Base-by-base conservation (phyloP, 2,888 invertebrate species). In the Drosophila hamatofila region DNA sequence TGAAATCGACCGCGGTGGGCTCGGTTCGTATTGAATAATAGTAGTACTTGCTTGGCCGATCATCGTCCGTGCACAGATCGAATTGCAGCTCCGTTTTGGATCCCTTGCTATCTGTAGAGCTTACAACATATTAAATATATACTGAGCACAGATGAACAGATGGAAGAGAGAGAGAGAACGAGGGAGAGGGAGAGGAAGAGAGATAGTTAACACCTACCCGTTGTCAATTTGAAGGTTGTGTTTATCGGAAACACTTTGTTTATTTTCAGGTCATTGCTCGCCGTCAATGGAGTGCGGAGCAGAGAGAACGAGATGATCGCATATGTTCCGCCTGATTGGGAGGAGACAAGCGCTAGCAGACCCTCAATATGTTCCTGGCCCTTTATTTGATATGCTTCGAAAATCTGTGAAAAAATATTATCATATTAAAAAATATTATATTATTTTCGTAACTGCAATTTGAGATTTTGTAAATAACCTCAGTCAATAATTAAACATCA, bases 211-310 rank as follows among this genome's bases (percentile, higher is more conserved):
- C 2, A 56, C 94, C 93, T 94, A 92, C 90, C 95, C 88, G 96
- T 95, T 91, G 95, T 95, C 93, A 96, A 96, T 92, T 95, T 95
- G 92, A 97, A 97, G 88, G 95, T 95, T 84, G 95, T 95, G 93
- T 97, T 96, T 64, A 97, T 95, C 30, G 97, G 96, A 87, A 97
- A 94, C 58, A 96, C 95, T 92, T 95, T 95, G 93, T 97, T 97
- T 86, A 97, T 95, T 16, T 96, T 95, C 80, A 97, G 94, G 93
- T 97, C 97, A 58, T 95, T 95, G 90, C 96, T 95, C 63, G 95
- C 95, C 91, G 94, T 95, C 23, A 96, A 96, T 81, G 96, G 96
- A 84, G 89, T 83, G 44, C 92, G 90, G 6, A 88, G 72, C 3
- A 90, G 75, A 18, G 84, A 84, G 58, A 93, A 89, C n/a, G 92